Base-by-base conservation (phyloP, 64 coral and sea anemone species). In the Orbicella faveolata region DNA sequence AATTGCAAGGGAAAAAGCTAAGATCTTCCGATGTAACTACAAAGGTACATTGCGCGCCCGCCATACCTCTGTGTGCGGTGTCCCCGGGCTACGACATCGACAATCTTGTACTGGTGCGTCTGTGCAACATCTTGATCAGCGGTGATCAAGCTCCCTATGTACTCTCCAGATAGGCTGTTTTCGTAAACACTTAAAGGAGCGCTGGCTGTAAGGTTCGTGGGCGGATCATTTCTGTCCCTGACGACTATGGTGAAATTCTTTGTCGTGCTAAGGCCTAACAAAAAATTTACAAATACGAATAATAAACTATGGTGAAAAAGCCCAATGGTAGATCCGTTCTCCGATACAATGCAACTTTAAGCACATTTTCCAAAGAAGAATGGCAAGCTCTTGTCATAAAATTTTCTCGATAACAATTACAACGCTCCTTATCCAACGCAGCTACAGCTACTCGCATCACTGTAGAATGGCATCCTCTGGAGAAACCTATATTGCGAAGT, bases 191-290 rank as follows among this genome's bases (percentile, higher is more conserved):
- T 53, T 6, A 94, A 87, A 75, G 80, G 82, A 14, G 80, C 87
- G 87, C 89, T 98, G 41, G 88, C 76, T 52, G 65, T 26, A 73
- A 94, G 79, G 9, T 74, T 77, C 51, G 93, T 80, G 23, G 96
- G 96, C 61, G 36, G 81, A 66, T 98, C 96, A 78, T 98, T 98
- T 54, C 35, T 79, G 64, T 98, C 90, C 80, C 30, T 87, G 10
- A 98, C 93, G 39, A 54, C 86, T 75, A 98, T 88, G 20, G 87
- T 75, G 36, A 98, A 98, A 36, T 98, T 92, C 55, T 70, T 92
- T 80, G 36, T 92, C 44, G 92, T 88, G 70, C 80, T 94, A 1
- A 98, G 93, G n/a, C 96, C 96, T 98, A 59, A 36, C 25, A 19
- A 73, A 84, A 80, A 1, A 78, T 18, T 48, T 35, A 69, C 83